A percentile compares a stretch with the other conserved stretches of the same genome.
Evolutionary conservation across 1,140 invertebrate genomes (phyloP).

Genomic region (Brachionus paranguensis): DNA sequence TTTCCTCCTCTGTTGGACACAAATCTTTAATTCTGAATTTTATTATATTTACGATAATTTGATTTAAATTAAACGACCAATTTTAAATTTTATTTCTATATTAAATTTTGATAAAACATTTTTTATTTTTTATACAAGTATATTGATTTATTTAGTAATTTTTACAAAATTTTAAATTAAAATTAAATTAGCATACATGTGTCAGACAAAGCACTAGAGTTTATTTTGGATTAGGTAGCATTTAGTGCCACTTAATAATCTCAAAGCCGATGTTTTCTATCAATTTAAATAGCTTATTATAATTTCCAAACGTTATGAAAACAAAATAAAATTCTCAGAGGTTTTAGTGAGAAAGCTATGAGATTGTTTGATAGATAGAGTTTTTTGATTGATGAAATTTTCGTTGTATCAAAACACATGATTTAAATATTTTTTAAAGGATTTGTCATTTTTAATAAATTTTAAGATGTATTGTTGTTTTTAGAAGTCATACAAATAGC

Average conservation of each 20-base stretch:
- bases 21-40: no score
- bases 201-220: not conserved
- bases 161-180: not conserved
- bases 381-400: not conserved
- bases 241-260: not conserved
- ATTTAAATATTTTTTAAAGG: not conserved
- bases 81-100: not conserved
- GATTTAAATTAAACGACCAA: no score
- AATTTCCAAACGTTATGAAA: no score
- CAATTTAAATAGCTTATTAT: not conserved
- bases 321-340: no score
- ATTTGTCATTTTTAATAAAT: not conserved
- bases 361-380: not conserved
- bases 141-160: not conserved
- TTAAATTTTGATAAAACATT: not conserved
- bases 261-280: not conserved
- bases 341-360: no score
- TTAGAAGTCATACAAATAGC: not conserved
- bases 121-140: not conserved
- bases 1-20: no score
- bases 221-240: not conserved
- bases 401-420: not conserved
- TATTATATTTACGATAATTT: no score
- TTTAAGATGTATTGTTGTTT: not conserved
- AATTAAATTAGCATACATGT: not conserved